Percentiles rank a stretch among this genome's conserved stretches.
Evolutionary conservation across 1,140 invertebrate genomes (phyloP).

Genomic region (Dreissena polymorpha): DNA sequence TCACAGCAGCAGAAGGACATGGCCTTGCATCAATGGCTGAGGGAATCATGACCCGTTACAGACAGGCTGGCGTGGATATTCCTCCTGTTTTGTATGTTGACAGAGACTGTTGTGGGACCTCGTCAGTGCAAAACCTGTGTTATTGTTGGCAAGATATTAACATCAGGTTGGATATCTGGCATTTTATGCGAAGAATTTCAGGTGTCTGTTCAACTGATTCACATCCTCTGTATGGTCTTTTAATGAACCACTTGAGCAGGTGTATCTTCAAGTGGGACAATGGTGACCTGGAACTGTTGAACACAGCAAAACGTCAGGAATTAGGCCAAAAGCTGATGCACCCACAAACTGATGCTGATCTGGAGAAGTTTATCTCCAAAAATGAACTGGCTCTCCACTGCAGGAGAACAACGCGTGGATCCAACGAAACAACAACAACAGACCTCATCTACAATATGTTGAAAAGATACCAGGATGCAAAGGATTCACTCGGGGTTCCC

Average conservation of each 20-base stretch:
- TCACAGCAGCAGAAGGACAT: conserved; percentile 49
- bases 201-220: no score
- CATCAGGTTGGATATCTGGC: no score
- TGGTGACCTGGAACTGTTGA: no score
- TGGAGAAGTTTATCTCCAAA: neutral
- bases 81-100: no score
- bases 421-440: conserved; percentile 41
- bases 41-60: neutral
- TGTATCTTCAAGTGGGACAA: no score
- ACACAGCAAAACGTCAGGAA: no score
- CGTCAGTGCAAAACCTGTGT: no score
- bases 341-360: neutral
- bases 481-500: conserved; percentile 59
- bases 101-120: no score
- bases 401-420: conserved; percentile 53
- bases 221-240: no score
- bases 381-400: conserved; percentile 60
- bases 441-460: conserved; percentile 41
- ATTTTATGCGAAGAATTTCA: no score
- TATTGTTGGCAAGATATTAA: no score
- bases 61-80: neutral
- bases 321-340: neutral
- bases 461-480: conserved; percentile 27
- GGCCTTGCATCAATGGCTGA: conserved; percentile 29
- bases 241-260: no score